Conservation (phyloP, 2,888 invertebrate genomes). For the Cheilosia variabilis region DNA sequence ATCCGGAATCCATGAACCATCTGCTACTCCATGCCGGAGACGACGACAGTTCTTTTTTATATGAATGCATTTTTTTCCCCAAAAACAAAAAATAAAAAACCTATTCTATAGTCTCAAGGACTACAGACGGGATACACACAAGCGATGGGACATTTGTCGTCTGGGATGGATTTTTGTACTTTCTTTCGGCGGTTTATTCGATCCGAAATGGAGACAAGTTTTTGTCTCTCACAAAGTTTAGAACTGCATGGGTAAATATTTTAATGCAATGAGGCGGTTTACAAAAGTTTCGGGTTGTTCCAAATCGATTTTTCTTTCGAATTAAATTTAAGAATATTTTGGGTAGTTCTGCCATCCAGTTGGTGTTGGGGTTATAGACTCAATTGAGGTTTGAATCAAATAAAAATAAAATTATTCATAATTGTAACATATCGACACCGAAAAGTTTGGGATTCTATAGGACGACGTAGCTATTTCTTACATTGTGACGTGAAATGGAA, state of each 20-base stretch:
- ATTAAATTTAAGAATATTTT: not conserved
- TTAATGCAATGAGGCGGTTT: constrained; percentile 42
- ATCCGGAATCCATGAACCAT: constrained; percentile 60
- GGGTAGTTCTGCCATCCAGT: not conserved
- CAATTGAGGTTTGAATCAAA: too few species aligned
- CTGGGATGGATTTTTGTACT: constrained; percentile 47
- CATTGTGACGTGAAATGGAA: too few species aligned
- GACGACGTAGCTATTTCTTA: too few species aligned
- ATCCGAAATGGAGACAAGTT: constrained; percentile 44
- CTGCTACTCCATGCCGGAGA: constrained; percentile 42
- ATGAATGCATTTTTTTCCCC: not conserved
- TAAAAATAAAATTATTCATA: too few species aligned
- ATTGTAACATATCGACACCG: too few species aligned
- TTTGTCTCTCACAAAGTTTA: constrained; percentile 43
- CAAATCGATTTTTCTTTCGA: constrained; percentile 16
- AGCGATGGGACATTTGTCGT: constrained; percentile 55
- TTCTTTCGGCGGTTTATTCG: constrained; percentile 34
- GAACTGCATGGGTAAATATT: constrained; percentile 36
- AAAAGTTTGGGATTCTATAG: too few species aligned
- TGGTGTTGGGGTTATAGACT: too few species aligned
- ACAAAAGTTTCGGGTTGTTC: not conserved
- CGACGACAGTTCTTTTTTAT: constrained; percentile 15
- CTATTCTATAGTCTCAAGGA: constrained; percentile 62
- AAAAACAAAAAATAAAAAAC: constrained; percentile 16
- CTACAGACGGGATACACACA: constrained; percentile 27